Conservation (phyloP, 2,888 invertebrate species). For the Calliphora vomitoria region DNA sequence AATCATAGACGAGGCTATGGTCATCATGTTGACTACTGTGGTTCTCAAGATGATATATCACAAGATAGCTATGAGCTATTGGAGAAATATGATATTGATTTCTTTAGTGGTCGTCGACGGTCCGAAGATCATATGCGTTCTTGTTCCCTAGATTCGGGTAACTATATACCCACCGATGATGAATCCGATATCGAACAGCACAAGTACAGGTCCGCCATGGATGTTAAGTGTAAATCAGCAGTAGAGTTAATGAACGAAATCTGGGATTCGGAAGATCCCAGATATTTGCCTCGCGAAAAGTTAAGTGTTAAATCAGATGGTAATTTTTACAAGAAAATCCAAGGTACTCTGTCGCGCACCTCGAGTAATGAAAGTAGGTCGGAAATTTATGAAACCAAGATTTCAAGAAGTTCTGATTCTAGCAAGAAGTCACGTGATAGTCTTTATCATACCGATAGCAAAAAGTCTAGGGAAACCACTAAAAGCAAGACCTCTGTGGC, state of each 20-base stretch:
- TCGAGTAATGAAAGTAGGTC: constrained; percentile 90
- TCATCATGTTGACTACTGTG: constrained; percentile 85
- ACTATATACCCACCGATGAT: constrained; percentile 90
- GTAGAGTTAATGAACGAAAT: constrained; percentile 90
- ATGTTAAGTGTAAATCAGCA: constrained; percentile 88
- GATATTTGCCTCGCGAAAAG: constrained; percentile 89
- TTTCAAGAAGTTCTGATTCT: constrained; percentile 88
- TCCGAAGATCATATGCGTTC: constrained; percentile 87
- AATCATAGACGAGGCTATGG: constrained; percentile 86
- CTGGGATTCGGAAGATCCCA: constrained; percentile 91
- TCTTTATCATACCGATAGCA: constrained; percentile 88
- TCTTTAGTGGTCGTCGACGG: constrained; percentile 82
- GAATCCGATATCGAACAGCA: constrained; percentile 87
- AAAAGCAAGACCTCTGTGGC: constrained; percentile 88
- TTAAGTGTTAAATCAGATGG: constrained; percentile 90
- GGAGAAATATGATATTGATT: constrained; percentile 88
- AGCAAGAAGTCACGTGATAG: constrained; percentile 88
- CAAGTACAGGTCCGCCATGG: constrained; percentile 86
- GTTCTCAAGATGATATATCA: constrained; percentile 93
- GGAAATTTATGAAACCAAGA: constrained; percentile 89
- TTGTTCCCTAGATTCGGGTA: constrained; percentile 91
- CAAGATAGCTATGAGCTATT: constrained; percentile 95
- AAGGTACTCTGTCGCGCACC: constrained; percentile 87
- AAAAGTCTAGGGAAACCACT: constrained; percentile 88
- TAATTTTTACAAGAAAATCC: constrained; percentile 89